phyloP scores from a whole-genome alignment of 2,113 vertebrate species.

The Microtus richardsoni region DNA sequence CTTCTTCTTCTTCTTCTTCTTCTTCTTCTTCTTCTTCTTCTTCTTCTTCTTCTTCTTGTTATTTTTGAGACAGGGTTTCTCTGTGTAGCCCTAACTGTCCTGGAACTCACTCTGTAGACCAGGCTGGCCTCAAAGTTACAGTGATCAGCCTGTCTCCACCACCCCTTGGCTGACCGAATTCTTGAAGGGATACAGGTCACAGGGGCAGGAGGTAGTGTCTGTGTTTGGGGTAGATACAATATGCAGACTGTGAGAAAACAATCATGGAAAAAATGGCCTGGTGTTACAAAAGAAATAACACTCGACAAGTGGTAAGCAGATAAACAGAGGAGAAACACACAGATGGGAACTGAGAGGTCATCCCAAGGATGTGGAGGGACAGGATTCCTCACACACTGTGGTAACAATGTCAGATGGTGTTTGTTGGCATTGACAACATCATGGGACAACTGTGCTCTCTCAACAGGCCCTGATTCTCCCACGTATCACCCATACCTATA shows the following conservation, averaged over 20 bases:
- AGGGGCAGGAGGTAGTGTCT: neutral
- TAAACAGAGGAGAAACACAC: neutral
- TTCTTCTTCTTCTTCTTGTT: too few species aligned
- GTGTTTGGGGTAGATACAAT: neutral
- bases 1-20: too few species aligned
- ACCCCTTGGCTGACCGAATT: neutral
- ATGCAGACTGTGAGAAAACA: neutral
- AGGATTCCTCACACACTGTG: neutral
- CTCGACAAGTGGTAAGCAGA: neutral
- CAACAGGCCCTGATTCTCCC: neutral
- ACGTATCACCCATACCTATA: neutral
- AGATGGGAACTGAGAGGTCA: neutral
- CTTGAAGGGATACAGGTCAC: neutral
- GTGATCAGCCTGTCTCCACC: too few species aligned
- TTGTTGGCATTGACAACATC: too few species aligned
- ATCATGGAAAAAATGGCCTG: neutral
- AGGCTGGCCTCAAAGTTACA: too few species aligned
- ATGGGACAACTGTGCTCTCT: rapidly evolving
- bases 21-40: too few species aligned
- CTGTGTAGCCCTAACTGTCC: too few species aligned
- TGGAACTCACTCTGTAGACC: too few species aligned
- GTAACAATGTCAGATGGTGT: neutral
- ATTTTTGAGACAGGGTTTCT: too few species aligned
- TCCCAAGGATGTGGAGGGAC: neutral
- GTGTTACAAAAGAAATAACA: neutral